These are phyloP conservation scores for Anthopleura sola DNA, from an alignment of 64 coral and sea anemone species.

Conservation along the genomic window DNA sequence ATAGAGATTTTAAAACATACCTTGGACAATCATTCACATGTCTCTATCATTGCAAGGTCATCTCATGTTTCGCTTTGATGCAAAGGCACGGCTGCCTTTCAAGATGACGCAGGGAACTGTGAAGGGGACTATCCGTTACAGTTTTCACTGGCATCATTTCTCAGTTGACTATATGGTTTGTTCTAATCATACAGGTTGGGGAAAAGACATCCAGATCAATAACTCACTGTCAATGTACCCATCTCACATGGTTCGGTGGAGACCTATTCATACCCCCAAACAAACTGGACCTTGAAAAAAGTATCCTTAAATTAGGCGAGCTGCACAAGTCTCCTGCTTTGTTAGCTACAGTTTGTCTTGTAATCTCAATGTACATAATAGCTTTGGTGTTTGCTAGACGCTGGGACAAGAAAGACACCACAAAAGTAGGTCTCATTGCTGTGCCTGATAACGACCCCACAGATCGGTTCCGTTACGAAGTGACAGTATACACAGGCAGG, in stretches of 20 bases:
- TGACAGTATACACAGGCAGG: conserved; percentile 88
- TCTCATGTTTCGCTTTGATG: too few species aligned
- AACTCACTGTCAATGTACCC: conserved; percentile 78
- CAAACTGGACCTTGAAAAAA: conserved; percentile 43
- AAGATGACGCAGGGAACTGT: too few species aligned
- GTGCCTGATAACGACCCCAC: conserved; percentile 68
- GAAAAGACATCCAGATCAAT: conserved; percentile 49
- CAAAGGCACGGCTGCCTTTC: too few species aligned
- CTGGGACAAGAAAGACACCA: conserved; percentile 58
- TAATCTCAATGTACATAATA: conserved; percentile 58
- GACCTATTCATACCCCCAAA: conserved; percentile 92
- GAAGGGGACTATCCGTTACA: too few species aligned
- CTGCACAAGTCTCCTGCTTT: conserved; percentile 64
- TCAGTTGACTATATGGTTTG: not conserved
- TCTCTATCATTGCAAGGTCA: too few species aligned
- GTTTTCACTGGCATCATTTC: too few species aligned
- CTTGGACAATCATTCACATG: too few species aligned
- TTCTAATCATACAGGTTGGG: conserved; percentile 38
- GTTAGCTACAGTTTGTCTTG: conserved; percentile 72
- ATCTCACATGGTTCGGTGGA: conserved; percentile 89
- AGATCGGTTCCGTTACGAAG: conserved; percentile 77
- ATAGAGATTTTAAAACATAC: too few species aligned
- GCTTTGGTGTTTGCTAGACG: conserved; percentile 73
- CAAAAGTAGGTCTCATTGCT: conserved; percentile 72
- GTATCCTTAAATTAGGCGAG: conserved; percentile 29